phyloP scores from a whole-genome alignment of 2,888 invertebrate genomes.

The Heliconius erato region DNA sequence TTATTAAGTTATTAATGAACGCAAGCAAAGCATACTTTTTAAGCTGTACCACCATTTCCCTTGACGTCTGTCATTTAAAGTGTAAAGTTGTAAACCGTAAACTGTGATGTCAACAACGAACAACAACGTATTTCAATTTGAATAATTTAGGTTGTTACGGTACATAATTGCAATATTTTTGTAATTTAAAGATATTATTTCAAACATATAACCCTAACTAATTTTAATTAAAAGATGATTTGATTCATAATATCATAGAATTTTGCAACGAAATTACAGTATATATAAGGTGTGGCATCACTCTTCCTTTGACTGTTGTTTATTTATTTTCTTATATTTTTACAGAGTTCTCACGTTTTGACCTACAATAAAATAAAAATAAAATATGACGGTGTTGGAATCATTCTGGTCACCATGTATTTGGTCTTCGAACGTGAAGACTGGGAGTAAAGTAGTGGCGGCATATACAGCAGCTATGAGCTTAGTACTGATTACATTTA shows the following conservation, averaged over 20 bases:
- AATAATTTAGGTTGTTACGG: neutral
- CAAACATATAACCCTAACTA: neutral
- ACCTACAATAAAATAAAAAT: neutral
- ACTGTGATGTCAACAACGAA: slow-evolving; percentile 33
- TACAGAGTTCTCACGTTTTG: slow-evolving; percentile 14
- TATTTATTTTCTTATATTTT: slow-evolving; percentile 22
- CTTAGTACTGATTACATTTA: slow-evolving; percentile 90
- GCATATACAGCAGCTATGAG: slow-evolving; percentile 92
- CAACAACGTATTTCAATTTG: slow-evolving; percentile 33
- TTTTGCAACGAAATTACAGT: neutral
- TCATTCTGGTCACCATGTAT: slow-evolving; percentile 96
- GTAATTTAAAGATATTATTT: neutral
- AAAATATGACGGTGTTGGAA: slow-evolving; percentile 89
- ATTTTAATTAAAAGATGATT: neutral
- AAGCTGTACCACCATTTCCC: neutral
- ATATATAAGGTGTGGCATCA: slow-evolving; percentile 41
- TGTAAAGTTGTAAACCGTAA: neutral
- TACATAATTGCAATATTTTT: neutral
- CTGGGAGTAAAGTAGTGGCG: slow-evolving; percentile 92
- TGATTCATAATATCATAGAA: neutral
- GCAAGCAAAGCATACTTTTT: neutral
- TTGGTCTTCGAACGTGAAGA: slow-evolving; percentile 92
- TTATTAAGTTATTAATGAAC: neutral
- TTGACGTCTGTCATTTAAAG: slow-evolving; percentile 1
- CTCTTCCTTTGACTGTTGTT: neutral